Conservation (phyloP, 2,888 invertebrate genomes). For the Papilio protenor region DNA sequence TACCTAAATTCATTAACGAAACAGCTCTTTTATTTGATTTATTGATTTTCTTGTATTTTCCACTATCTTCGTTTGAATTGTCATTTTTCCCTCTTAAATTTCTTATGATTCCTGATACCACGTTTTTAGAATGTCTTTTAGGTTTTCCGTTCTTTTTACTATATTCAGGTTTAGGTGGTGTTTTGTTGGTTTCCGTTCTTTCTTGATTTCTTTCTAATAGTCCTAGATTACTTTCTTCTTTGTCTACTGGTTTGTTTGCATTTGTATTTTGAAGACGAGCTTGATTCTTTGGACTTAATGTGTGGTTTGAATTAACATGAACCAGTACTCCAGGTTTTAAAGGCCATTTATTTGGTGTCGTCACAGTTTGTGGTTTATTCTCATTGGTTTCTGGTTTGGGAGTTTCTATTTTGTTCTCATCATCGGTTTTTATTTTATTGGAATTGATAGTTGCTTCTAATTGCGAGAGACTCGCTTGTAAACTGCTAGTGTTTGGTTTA, state of each 20-base stretch:
- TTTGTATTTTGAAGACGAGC: slow-evolving; percentile 65
- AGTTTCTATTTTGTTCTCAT: slow-evolving; percentile 57
- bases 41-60: slow-evolving; percentile 79
- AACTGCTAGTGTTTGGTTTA: slow-evolving; percentile 53
- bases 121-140: slow-evolving; percentile 63
- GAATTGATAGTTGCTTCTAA: slow-evolving; percentile 64
- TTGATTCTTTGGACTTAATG: slow-evolving; percentile 85
- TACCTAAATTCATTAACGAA: slow-evolving; percentile 71
- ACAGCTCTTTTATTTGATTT: slow-evolving; percentile 78
- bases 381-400: slow-evolving; percentile 61
- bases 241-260: slow-evolving; percentile 47
- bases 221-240: slow-evolving; percentile 67
- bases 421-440: slow-evolving; percentile 49
- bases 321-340: slow-evolving; percentile 94
- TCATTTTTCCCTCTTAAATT: slow-evolving; percentile 71
- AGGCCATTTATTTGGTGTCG: slow-evolving; percentile 91
- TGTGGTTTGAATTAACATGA: slow-evolving; percentile 93
- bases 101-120: slow-evolving; percentile 71
- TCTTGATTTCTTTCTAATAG: slow-evolving; percentile 72
- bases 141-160: slow-evolving; percentile 74
- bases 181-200: slow-evolving; percentile 54
- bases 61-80: slow-evolving; percentile 75
- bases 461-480: slow-evolving; percentile 66
- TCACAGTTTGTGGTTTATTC: slow-evolving; percentile 65
- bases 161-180: slow-evolving; percentile 64